Conservation (phyloP, 2,888 invertebrate genomes). For the Leucophenga montana region DNA sequence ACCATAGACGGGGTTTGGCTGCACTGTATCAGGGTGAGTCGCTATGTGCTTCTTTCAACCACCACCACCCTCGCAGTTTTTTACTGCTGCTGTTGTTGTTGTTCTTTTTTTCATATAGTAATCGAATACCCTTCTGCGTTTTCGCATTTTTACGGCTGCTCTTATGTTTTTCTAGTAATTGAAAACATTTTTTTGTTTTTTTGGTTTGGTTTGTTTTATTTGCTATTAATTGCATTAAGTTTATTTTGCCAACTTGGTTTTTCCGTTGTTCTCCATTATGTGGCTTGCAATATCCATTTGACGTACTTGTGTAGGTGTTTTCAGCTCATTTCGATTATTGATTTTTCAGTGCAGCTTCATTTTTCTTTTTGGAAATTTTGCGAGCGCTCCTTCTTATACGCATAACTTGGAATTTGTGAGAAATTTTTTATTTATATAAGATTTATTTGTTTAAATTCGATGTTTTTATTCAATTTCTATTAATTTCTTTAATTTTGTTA, state of each 20-base stretch:
- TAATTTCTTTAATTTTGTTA: conserved; percentile 31
- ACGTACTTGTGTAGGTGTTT: too few species aligned
- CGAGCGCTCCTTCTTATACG: neutral
- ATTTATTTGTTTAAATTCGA: conserved; percentile 20
- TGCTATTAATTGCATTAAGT: conserved; percentile 24
- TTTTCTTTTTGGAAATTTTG: neutral
- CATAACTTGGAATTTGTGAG: neutral
- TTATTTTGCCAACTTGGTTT: neutral
- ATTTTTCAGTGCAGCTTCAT: conserved; percentile 11
- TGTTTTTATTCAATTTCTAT: conserved; percentile 17
- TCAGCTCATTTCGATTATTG: conserved; percentile 15
- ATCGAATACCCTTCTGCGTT: conserved; percentile 34
- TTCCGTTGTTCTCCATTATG: neutral
- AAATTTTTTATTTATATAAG: conserved; percentile 12
- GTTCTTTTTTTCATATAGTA: conserved; percentile 11
- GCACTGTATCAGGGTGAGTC: neutral
- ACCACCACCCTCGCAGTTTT: neutral
- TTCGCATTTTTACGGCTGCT: conserved; percentile 31
- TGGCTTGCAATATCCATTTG: neutral
- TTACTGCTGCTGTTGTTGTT: too few species aligned
- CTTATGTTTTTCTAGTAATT: neutral
- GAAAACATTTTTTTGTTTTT: conserved; percentile 11
- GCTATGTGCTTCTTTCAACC: neutral
- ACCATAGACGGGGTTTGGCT: neutral
- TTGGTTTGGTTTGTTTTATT: conserved; percentile 9